phyloP scores from a whole-genome alignment of 2,888 invertebrate species.

The Drosophila histrio region DNA sequence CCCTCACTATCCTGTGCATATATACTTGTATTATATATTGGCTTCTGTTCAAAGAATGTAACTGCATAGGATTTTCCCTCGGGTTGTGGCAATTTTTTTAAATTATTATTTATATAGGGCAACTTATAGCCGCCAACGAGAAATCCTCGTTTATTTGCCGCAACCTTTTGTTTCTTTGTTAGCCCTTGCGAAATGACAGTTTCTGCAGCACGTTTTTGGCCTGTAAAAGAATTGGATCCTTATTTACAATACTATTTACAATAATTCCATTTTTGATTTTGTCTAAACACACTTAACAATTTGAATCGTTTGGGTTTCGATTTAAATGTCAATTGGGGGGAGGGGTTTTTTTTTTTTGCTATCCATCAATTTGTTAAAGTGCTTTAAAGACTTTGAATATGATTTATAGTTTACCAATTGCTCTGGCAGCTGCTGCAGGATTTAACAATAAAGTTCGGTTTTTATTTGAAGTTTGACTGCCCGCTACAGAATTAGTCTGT shows the following conservation, averaged over 20 bases:
- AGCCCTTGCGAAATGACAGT: background rate
- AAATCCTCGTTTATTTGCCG: slow-evolving; percentile 18
- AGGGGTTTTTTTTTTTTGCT: background rate
- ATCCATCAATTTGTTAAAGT: slow-evolving; percentile 3
- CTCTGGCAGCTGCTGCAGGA: background rate
- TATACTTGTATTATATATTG: slow-evolving; percentile 43
- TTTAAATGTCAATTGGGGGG: background rate
- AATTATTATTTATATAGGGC: slow-evolving; percentile 39
- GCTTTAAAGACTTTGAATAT: background rate
- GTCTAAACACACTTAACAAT: slow-evolving; percentile 9
- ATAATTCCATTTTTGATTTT: background rate
- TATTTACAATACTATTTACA: slow-evolving; percentile 1
- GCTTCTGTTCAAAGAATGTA: slow-evolving; percentile 51
- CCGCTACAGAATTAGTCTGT: background rate
- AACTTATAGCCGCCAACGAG: slow-evolving; percentile 44
- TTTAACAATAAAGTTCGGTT: background rate
- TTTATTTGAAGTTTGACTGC: background rate
- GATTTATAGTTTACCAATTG: slow-evolving; percentile 19
- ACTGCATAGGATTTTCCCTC: slow-evolving; percentile 56
- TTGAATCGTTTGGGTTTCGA: background rate
- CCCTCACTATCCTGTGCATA: slow-evolving; percentile 16
- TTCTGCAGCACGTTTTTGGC: slow-evolving; percentile 33
- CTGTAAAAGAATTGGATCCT: slow-evolving; percentile 34
- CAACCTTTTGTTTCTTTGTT: slow-evolving; percentile 15
- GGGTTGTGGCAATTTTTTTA: slow-evolving; percentile 34